Base-by-base conservation (phyloP, 2,113 vertebrate genomes). In the Brachyistius frenatus region DNA sequence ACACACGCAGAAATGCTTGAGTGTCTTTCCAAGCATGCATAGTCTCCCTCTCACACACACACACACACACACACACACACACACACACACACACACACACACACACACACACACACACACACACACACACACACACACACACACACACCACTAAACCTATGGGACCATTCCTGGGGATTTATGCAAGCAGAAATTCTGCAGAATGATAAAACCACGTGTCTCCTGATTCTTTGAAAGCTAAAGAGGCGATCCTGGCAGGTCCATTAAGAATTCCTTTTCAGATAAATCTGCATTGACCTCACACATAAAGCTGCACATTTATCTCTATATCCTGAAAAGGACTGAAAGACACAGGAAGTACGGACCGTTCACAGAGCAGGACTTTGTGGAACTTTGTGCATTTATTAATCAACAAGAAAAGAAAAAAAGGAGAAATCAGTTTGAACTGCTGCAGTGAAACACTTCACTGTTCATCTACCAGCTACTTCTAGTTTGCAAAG, bases 141-240 rank as follows among this genome's bases (percentile, higher is more conserved):
- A 67, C 79, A 83, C 37, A 63, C 41, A 44, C 41, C 49, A 23
- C 65, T 32, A 16, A 89, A 84, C 77, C 73, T 76, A 56, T 77
- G 81, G 88, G 87, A 85, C 73, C 63, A 67, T 86, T 91, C 75
- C 77, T 84, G 60, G 76, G 87, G 87, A 91, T 90, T 93, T 89
- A 88, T 91, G 84, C 76, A 78, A 83, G 76, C 31, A 71, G 80
- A 84, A 83, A 91, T 85, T 90, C 84, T 81, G 69, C 78, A 88
- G 81, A 94, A 94, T 92, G 87, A 92, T 92, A 93, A 93, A 94
- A 94, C 90, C 90, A 93, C 76, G 84, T 92, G 90, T 87, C 81
- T 85, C 71, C 67, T 55, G 49, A 84, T 79, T 86, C 89, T 90
- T 88, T 91, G 57, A 88, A 85, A 91, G 84, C 76, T 78, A 82